Conservation (phyloP, 1,140 invertebrate species). For the Drosophila arizonae region DNA sequence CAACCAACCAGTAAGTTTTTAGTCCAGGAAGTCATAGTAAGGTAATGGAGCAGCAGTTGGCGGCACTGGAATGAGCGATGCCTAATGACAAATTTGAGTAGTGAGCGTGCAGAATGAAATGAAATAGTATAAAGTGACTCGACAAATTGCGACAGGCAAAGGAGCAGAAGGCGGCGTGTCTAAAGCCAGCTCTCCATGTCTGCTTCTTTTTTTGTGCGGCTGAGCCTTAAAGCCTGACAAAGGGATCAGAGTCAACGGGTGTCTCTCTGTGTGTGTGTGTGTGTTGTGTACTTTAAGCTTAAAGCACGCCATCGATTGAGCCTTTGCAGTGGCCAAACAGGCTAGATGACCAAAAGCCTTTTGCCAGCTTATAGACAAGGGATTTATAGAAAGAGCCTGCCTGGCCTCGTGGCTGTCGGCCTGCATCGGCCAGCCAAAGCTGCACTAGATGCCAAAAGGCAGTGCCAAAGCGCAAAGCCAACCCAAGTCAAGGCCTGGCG, state of each 20-base stretch:
- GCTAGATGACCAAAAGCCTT: conserved; percentile 32
- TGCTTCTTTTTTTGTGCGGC: conserved; percentile 2
- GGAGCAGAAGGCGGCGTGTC: neutral
- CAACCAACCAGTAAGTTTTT: conserved; percentile 33
- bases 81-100: conserved; percentile 53
- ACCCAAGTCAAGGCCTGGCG: conserved; percentile 37
- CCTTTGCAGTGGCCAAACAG: conserved; percentile 20
- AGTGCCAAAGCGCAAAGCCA: conserved; percentile 16
- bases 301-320: conserved; percentile 47
- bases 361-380: conserved; percentile 39
- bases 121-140: conserved; percentile 37
- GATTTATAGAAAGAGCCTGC: conserved; percentile 17
- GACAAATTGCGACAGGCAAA: conserved; percentile 31
- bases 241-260: neutral
- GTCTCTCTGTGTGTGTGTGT: neutral
- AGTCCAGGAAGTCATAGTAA: conserved; percentile 71
- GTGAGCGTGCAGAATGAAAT: conserved; percentile 19
- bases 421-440: conserved; percentile 7
- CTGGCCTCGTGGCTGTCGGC: neutral
- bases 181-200: conserved; percentile 9
- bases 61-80: conserved; percentile 36
- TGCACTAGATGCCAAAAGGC: conserved; percentile 22
- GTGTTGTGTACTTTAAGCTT: conserved; percentile 8
- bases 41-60: conserved; percentile 59
- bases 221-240: neutral